Conservation (phyloP, 1,140 invertebrate species). For the Platyscapa corneri region DNA sequence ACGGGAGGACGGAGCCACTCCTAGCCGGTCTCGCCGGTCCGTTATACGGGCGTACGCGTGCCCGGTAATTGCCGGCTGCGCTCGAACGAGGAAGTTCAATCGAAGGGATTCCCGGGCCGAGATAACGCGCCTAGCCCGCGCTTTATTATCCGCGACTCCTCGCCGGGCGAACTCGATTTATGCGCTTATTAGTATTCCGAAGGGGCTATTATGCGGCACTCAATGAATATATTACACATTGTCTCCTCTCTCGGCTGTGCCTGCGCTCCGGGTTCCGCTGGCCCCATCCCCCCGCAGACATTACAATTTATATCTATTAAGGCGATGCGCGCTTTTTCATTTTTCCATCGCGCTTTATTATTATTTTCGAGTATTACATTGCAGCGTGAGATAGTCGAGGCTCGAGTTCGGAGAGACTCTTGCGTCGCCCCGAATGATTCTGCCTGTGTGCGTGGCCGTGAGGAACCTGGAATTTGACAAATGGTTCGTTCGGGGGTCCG, state of each 20-base stretch:
- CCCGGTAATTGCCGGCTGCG: conserved; percentile 34
- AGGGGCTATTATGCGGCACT: conserved; percentile 28
- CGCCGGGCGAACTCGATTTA: conserved; percentile 29
- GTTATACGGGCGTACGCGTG: conserved; percentile 36
- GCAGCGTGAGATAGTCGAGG: neutral
- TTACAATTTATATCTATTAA: conserved; percentile 49
- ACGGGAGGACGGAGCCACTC: conserved; percentile 13
- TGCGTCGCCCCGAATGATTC: neutral
- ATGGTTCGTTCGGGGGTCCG: neutral
- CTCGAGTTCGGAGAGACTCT: neutral
- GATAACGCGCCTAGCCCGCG: conserved; percentile 3
- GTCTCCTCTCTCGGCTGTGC: neutral
- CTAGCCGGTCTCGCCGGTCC: conserved; percentile 11
- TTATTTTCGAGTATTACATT: conserved; percentile 9
- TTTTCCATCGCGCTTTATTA: conserved; percentile 16
- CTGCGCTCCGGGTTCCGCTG: neutral
- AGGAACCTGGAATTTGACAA: neutral
- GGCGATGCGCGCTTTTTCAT: conserved; percentile 4
- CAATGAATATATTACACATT: conserved; percentile 51
- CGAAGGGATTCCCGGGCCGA: conserved; percentile 36
- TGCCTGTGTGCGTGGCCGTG: neutral
- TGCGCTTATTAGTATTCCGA: conserved; percentile 50
- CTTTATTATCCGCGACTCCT: conserved; percentile 36
- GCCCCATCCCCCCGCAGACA: neutral
- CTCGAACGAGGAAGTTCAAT: conserved; percentile 45